Evolutionary conservation across 2,888 invertebrate species (phyloP), one percentile per base, ranked within the genome.

Genomic region (Eumerus sabulonum): DNA sequence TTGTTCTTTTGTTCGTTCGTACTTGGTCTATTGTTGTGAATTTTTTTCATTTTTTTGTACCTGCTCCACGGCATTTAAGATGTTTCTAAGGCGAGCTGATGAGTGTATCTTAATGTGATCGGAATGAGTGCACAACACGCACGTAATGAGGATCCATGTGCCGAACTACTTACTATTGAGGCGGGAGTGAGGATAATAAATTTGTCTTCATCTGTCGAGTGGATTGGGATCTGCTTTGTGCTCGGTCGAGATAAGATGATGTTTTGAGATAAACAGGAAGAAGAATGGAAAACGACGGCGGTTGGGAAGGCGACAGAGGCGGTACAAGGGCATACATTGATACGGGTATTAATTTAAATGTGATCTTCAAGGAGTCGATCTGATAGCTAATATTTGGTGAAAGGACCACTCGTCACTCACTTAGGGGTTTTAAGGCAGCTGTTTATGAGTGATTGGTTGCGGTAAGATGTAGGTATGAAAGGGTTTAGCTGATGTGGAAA

Each of bases 181-280:
- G 60, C 50, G 66, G 62, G 50, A 62, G 62, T 45, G 74, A 56
- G 62, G 77, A 79, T 79, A 79, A 79, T 79, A 79, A 79, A 79
- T 79, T 74, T 79, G 79, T 79, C 79, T 79, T 74, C 79, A 79
- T 79, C 79, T 74, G 79, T 74, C 79, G 79, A 63, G 38, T 54
- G 73, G 72, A 59, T 27, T 27, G 27, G 73, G 67, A 45, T 40
- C 67, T 42, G 38, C 63, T 62, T 73, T 73, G 51, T 64, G 48
- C 54, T 59, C 42, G 51, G 74, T 74, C 74, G 74, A 79, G 79
- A 79, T 79, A 70, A 79, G 79, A 74, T 74, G 74, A 79, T 79
- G 79, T 79, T 79, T 79, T 66, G 64, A 79, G 79, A 79, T 79
- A 79, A 79, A 79, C 79, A 79, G 56, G 14, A 68, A 73, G 77